phyloP scores from a whole-genome alignment of 1,140 invertebrate genomes.

The Nasonia vitripennis region DNA sequence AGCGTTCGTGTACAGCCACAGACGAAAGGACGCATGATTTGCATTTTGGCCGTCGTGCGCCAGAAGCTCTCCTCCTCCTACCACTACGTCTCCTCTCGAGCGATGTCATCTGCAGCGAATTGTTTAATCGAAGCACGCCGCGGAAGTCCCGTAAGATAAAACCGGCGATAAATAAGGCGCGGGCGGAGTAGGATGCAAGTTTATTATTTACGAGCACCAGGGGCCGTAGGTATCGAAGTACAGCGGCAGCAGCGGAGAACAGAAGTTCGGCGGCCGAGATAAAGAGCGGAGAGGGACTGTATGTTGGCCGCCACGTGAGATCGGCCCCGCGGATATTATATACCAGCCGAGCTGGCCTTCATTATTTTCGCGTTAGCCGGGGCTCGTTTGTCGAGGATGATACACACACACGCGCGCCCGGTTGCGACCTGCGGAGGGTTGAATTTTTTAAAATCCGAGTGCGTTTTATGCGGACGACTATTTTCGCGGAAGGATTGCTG shows the following conservation, averaged over 20 bases:
- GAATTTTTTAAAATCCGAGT: too few species aligned
- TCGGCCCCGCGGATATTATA: constrained; percentile 51
- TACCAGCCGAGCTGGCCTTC: constrained; percentile 54
- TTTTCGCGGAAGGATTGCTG: too few species aligned
- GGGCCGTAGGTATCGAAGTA: constrained; percentile 49
- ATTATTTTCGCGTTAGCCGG: constrained; percentile 61
- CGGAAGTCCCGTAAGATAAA: constrained; percentile 53
- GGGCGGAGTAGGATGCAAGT: constrained; percentile 13
- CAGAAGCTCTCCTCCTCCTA: not conserved
- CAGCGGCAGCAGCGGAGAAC: not conserved
- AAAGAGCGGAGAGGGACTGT: constrained; percentile 48
- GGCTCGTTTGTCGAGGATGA: not conserved
- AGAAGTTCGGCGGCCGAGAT: constrained; percentile 42
- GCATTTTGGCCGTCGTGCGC: not conserved
- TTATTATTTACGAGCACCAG: constrained; percentile 53
- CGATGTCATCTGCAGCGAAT: constrained; percentile 37
- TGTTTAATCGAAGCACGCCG: constrained; percentile 34
- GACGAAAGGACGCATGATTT: not conserved
- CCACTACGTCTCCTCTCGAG: not conserved
- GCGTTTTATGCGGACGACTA: too few species aligned
- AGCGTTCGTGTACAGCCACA: not conserved
- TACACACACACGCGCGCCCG: too few species aligned
- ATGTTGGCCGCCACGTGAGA: constrained; percentile 48
- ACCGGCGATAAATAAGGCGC: constrained; percentile 56
- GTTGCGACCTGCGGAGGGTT: too few species aligned